These are phyloP conservation scores for Poeciliopsis presidionis DNA, from an alignment of 2,797 vertebrate genomes.

Conservation along the genomic window DNA sequence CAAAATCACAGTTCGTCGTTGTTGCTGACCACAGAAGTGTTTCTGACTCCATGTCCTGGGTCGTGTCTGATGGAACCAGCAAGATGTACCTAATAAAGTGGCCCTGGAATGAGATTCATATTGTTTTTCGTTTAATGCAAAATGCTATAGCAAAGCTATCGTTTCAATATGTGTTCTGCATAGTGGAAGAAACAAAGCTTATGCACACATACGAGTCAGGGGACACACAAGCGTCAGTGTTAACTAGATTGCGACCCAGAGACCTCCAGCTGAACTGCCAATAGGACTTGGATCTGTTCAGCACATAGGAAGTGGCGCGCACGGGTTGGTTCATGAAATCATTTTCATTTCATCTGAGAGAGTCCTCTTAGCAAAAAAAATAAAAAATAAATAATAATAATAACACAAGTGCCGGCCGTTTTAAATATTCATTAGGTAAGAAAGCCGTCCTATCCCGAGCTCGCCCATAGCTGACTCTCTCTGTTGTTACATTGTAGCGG, in stretches of 20 bases:
- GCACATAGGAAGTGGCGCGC: not conserved
- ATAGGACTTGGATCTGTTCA: not conserved
- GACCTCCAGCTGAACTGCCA: slow-evolving; percentile 14
- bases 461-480: slow-evolving; percentile 77
- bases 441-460: slow-evolving; percentile 75
- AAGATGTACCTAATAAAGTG: not conserved
- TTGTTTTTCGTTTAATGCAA: too few relatives aligned
- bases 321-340: not conserved
- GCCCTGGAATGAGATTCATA: not conserved
- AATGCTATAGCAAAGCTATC: not conserved
- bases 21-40: not conserved
- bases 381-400: too few relatives aligned
- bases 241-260: slow-evolving; percentile 4
- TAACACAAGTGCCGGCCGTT: slow-evolving; percentile 19
- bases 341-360: not conserved
- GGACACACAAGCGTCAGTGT: not conserved
- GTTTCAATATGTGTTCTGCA: not conserved
- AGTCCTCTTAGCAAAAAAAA: slow-evolving; percentile 23
- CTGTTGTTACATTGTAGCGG: slow-evolving; percentile 95
- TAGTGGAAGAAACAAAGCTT: not conserved
- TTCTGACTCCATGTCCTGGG: not conserved
- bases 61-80: not conserved
- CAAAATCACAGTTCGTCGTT: not conserved
- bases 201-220: not conserved
- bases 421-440: slow-evolving; percentile 56